phyloP scores from a whole-genome alignment of 1,140 invertebrate species.

The Apis laboriosa region DNA sequence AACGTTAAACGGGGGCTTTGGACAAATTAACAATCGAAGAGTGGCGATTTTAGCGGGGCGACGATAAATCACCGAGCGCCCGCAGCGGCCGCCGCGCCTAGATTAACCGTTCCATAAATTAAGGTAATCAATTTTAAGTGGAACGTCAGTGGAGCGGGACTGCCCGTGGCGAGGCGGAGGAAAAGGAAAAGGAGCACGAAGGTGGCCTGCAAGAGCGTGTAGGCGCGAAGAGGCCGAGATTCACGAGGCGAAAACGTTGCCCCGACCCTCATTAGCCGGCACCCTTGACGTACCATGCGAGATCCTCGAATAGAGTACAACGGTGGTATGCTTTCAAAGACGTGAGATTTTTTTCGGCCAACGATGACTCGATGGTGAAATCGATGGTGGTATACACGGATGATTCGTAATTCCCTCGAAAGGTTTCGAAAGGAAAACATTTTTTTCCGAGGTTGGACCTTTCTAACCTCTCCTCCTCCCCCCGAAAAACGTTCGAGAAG shows the following conservation, averaged over 20 bases:
- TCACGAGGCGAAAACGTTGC: slow-evolving; percentile 25
- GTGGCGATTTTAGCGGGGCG: slow-evolving; percentile 8
- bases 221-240: slow-evolving; percentile 45
- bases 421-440: neutral
- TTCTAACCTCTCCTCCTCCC: no score
- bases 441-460: no score
- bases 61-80: slow-evolving; percentile 39
- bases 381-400: neutral
- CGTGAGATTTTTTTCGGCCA: neutral
- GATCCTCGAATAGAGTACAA: neutral
- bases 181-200: slow-evolving; percentile 19
- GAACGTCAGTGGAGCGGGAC: slow-evolving; percentile 12
- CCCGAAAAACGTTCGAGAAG: neutral
- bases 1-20: neutral
- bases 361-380: neutral
- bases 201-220: slow-evolving; percentile 5
- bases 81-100: slow-evolving; percentile 19
- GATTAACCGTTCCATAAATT: slow-evolving; percentile 51
- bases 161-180: slow-evolving; percentile 14
- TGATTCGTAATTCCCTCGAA: no score
- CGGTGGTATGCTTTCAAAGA: neutral
- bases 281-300: slow-evolving; percentile 40
- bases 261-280: slow-evolving; percentile 60
- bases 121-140: slow-evolving; percentile 49
- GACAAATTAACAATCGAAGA: slow-evolving; percentile 28